These are phyloP conservation scores for Cercopithecus diana DNA, from an alignment of 2,797 vertebrate genomes.

Conservation along the genomic window DNA sequence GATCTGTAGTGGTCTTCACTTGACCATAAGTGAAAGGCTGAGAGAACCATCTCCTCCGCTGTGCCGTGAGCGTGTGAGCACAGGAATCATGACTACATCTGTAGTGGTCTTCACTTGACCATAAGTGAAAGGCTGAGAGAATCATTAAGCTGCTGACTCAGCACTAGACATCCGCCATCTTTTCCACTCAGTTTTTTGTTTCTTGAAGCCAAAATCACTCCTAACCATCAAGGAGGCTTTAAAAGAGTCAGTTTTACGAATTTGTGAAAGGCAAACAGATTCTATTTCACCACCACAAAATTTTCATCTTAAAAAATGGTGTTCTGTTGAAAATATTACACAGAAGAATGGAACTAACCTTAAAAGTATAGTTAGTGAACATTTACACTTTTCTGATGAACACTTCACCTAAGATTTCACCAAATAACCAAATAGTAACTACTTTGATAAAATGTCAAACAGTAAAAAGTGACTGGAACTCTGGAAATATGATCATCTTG, in stretches of 20 bases:
- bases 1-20: neutral
- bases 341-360: neutral
- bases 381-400: neutral
- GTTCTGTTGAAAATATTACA: slow-evolving; percentile 1
- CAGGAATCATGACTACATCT: neutral
- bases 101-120: neutral
- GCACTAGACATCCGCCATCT: neutral
- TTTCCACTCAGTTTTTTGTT: neutral
- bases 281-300: slow-evolving; percentile 9
- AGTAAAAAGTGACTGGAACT: neutral
- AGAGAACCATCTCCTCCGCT: neutral
- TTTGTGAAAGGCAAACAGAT: neutral
- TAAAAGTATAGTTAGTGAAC: neutral
- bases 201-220: neutral
- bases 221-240: neutral
- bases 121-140: neutral
- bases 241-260: neutral
- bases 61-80: neutral
- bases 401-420: neutral
- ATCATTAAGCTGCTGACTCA: neutral
- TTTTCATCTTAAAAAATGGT: neutral
- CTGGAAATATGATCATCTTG: neutral
- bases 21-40: neutral
- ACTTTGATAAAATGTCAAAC: neutral
- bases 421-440: neutral